Evolutionary conservation across 2,888 invertebrate species (phyloP).

Genomic region (Cantharis nigra): DNA sequence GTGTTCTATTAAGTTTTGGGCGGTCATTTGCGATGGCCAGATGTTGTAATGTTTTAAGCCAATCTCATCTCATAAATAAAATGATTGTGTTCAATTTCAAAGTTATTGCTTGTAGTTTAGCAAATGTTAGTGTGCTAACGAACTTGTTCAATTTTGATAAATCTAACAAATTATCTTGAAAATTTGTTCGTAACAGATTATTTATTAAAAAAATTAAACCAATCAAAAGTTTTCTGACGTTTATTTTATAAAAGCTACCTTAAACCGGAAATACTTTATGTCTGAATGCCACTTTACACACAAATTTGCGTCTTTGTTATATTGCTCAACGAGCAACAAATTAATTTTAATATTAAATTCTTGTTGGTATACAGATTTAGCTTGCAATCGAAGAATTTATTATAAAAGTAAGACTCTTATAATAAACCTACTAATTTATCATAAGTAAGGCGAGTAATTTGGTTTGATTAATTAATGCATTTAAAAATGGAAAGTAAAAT

Average conservation of each 20-base stretch:
- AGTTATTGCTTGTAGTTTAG: neutral
- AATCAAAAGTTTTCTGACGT: neutral
- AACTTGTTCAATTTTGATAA: neutral
- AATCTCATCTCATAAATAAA: neutral
- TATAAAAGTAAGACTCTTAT: too few relatives aligned
- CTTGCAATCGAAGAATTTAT: too few relatives aligned
- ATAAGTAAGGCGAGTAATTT: too few relatives aligned
- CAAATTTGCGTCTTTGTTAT: too few relatives aligned
- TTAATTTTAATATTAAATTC: too few relatives aligned
- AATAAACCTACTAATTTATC: too few relatives aligned
- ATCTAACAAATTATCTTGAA: neutral
- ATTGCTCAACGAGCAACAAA: too few relatives aligned
- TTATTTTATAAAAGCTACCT: neutral
- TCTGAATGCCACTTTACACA: too few relatives aligned
- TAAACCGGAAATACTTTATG: too few relatives aligned
- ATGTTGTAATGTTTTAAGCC: constrained; percentile 1
- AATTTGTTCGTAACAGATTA: neutral
- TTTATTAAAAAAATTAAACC: neutral
- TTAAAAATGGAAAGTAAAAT: too few relatives aligned
- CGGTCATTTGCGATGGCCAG: constrained; percentile 10
- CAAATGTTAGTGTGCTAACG: neutral
- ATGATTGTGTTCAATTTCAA: neutral
- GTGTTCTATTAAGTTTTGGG: constrained; percentile 6
- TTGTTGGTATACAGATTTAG: too few relatives aligned
- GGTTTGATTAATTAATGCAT: too few relatives aligned